phyloP scores from a whole-genome alignment of 1,140 invertebrate species.

The Tyrophagus putrescentiae region DNA sequence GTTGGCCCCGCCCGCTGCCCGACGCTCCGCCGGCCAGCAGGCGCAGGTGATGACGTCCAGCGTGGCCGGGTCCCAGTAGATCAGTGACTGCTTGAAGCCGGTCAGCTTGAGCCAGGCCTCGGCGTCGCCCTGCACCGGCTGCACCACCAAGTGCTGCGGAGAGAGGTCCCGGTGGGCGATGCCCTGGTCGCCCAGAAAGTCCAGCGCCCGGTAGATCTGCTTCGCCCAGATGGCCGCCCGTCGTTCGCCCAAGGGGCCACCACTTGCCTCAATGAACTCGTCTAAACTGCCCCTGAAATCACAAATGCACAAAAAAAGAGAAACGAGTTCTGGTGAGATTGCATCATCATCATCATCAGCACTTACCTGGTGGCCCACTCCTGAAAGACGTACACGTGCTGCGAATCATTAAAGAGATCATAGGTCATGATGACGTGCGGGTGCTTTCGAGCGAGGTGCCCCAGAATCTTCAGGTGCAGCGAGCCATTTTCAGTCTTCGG shows the following conservation, averaged over 20 bases:
- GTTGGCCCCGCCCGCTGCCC: not conserved
- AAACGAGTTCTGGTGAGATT: too few species aligned
- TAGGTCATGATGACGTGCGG: slow-evolving; percentile 11
- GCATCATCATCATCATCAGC: too few species aligned
- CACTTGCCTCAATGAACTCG: not conserved
- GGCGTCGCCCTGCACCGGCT: not conserved
- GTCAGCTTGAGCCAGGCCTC: slow-evolving; percentile 14
- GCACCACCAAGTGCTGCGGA: slow-evolving; percentile 11
- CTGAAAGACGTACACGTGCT: slow-evolving; percentile 12
- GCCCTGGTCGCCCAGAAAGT: slow-evolving; percentile 10
- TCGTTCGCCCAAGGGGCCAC: not conserved
- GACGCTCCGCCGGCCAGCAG: not conserved
- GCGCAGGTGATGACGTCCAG: not conserved
- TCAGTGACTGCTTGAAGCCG: slow-evolving; percentile 5
- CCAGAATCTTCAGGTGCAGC: slow-evolving; percentile 8
- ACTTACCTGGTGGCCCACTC: not conserved
- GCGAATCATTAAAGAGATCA: slow-evolving; percentile 11
- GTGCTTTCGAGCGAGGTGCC: slow-evolving; percentile 10
- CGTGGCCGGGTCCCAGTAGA: slow-evolving; percentile 8
- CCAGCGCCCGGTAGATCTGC: slow-evolving; percentile 7
- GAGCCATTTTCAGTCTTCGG: not conserved
- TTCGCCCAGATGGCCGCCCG: not conserved
- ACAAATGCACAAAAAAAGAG: too few species aligned
- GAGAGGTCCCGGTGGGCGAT: not conserved
- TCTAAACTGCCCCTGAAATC: not conserved